Evolutionary conservation across 2,888 invertebrate species (phyloP), one percentile per base, ranked within the genome.

Genomic region (Trachelus stipa): DNA sequence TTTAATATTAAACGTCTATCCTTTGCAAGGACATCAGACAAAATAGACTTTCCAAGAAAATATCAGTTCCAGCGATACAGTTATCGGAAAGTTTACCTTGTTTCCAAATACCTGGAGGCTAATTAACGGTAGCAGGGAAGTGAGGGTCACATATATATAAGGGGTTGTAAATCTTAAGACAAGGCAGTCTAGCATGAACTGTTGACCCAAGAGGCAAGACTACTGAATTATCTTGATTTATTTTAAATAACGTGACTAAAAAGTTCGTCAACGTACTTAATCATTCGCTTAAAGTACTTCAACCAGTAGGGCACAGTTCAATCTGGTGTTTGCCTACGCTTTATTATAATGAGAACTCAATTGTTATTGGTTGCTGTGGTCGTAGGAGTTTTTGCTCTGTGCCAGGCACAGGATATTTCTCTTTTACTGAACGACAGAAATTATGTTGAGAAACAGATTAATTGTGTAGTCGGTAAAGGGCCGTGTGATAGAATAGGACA

Each of bases 401-500:
- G 68, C 75, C 75, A 77, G 74, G 77, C 69, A n/a, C 74, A 68
- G 31, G n/a, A 30, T 12, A 68, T 75, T 74, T 34, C 68, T 23
- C 69, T 34, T 37, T 30, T 68, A 11, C 68, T 77, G 35, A 69
- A 31, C 11, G 74, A 75, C 37, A 31, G 73, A 34, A 74, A 34
- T n/a, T 56, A 35, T 34, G 74, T 77, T 12, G 40, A 74, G 37
- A 88, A 91, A 77, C 94, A 94, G 87, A 92, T 94, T 78, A 91
- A 93, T 87, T 94, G 94, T 86, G 93, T 94, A 75, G 90, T 94
- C 68, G 94, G 93, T 83, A 92, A 92, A 83, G 93, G 92, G 82
- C 93, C 93, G 12, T 94, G 94, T 85, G 94, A 94, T 89, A 91
- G 92, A 82, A 90, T 94, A 79, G 94, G 94, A 79, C 91, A 92